These are phyloP conservation scores for Hoplias malabaricus DNA, from an alignment of 2,113 vertebrate species.

Conservation along the genomic window DNA sequence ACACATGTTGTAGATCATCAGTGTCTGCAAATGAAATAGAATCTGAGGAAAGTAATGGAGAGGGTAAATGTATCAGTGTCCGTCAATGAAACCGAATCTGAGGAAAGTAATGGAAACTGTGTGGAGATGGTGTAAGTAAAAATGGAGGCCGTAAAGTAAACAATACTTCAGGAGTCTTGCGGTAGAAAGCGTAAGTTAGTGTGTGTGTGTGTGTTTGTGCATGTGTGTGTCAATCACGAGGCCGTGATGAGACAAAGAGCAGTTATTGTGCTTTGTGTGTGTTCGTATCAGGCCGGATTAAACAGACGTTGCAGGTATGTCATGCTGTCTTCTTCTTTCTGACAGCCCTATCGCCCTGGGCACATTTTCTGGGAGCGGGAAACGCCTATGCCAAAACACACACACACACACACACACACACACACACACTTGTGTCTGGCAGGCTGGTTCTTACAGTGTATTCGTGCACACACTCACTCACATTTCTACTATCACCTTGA, in stretches of 20 bases:
- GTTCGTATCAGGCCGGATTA: constrained; percentile 74
- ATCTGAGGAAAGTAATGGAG: too few relatives aligned
- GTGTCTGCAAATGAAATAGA: too few relatives aligned
- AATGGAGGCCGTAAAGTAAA: constrained; percentile 22
- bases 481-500: constrained; percentile 35
- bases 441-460: background rate
- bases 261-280: constrained; percentile 75
- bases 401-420: constrained; percentile 33
- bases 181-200: constrained; percentile 37
- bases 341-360: constrained; percentile 62
- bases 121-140: constrained; percentile 23
- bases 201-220: constrained; percentile 23
- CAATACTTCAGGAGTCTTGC: constrained; percentile 13
- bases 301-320: constrained; percentile 70
- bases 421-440: constrained; percentile 30
- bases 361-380: constrained; percentile 62
- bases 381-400: constrained; percentile 57
- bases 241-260: constrained; percentile 67
- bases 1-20: too few relatives aligned
- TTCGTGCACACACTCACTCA: constrained; percentile 2
- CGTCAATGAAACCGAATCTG: too few relatives aligned
- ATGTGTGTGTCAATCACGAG: constrained; percentile 54
- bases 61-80: too few relatives aligned
- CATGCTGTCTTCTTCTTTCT: constrained; percentile 60
- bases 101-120: constrained; percentile 35